phyloP scores from a whole-genome alignment of 2,797 vertebrate species.

The Clarias fuscus region DNA sequence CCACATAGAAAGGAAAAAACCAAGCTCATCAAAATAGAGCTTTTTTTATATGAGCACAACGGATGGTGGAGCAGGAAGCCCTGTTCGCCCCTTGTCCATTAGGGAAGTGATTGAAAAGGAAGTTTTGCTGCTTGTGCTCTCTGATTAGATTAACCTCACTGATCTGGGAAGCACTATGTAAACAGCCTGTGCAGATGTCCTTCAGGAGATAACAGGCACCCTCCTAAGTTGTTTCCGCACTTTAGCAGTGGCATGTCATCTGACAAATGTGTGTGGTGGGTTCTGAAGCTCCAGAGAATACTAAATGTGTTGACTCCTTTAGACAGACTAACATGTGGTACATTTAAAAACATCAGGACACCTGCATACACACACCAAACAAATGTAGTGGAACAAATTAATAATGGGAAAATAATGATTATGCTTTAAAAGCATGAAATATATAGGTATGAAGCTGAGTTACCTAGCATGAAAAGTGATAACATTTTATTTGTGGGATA shows the following conservation, averaged over 20 bases:
- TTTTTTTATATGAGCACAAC: constrained; percentile 71
- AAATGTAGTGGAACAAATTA: neutral
- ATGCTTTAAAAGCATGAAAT: neutral
- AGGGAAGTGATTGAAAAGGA: constrained; percentile 78
- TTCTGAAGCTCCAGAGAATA: constrained; percentile 60
- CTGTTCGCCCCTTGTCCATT: constrained; percentile 69
- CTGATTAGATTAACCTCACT: constrained; percentile 78
- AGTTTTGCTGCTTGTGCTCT: constrained; percentile 76
- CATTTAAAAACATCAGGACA: constrained; percentile 45
- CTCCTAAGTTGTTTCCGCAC: constrained; percentile 67
- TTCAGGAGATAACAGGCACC: constrained; percentile 76
- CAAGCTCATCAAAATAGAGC: constrained; percentile 77
- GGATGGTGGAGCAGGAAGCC: constrained; percentile 81
- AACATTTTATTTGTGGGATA: too few relatives aligned
- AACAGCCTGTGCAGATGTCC: constrained; percentile 79
- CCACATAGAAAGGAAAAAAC: constrained; percentile 60
- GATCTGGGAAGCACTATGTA: constrained; percentile 69
- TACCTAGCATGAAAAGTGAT: neutral
- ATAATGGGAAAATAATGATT: neutral
- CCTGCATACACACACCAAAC: neutral
- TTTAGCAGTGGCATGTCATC: constrained; percentile 53
- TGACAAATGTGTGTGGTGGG: constrained; percentile 61
- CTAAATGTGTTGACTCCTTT: constrained; percentile 37
- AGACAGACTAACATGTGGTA: constrained; percentile 30
- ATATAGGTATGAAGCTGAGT: neutral